Percentiles rank a stretch among this genome's conserved stretches.
phyloP scores from a whole-genome alignment of 2,797 vertebrate species.

The Melanotaenia pygmaea region DNA sequence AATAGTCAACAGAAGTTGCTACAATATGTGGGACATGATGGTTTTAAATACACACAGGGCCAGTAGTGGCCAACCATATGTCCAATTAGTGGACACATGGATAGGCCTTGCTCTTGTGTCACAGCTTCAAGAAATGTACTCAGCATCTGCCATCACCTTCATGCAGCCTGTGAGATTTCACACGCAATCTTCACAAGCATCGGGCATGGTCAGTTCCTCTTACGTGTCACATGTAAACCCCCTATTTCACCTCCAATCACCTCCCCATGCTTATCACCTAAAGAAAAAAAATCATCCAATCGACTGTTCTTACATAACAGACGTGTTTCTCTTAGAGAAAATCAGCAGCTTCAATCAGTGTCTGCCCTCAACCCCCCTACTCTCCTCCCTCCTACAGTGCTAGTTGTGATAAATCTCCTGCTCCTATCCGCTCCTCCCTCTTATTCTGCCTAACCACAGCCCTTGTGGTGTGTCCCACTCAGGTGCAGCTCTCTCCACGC shows the following conservation, averaged over 20 bases:
- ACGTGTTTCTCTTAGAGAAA: slow-evolving; percentile 62
- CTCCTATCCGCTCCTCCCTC: slow-evolving; percentile 32
- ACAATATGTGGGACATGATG: slow-evolving; percentile 44
- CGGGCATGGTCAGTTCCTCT: slow-evolving; percentile 47
- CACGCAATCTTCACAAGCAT: slow-evolving; percentile 56
- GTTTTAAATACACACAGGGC: slow-evolving; percentile 34
- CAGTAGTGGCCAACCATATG: slow-evolving; percentile 71
- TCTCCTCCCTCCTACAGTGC: slow-evolving; percentile 46
- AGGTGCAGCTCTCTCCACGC: slow-evolving; percentile 38
- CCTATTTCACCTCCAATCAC: slow-evolving; percentile 50
- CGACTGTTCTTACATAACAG: slow-evolving; percentile 65
- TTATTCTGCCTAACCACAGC: slow-evolving; percentile 33
- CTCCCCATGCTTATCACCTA: slow-evolving; percentile 49
- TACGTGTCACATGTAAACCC: slow-evolving; percentile 52
- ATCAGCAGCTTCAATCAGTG: slow-evolving; percentile 56
- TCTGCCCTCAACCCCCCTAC: neutral
- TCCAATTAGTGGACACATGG: slow-evolving; percentile 60
- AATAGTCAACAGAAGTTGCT: slow-evolving; percentile 21
- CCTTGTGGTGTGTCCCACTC: slow-evolving; percentile 50
- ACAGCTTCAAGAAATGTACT: slow-evolving; percentile 55
- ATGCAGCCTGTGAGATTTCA: slow-evolving; percentile 35
- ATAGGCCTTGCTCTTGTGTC: slow-evolving; percentile 52
- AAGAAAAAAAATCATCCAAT: slow-evolving; percentile 52
- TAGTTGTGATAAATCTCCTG: slow-evolving; percentile 70
- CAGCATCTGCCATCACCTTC: slow-evolving; percentile 72